phyloP scores from a whole-genome alignment of 1,140 invertebrate genomes.

The Cephus cinctus region DNA sequence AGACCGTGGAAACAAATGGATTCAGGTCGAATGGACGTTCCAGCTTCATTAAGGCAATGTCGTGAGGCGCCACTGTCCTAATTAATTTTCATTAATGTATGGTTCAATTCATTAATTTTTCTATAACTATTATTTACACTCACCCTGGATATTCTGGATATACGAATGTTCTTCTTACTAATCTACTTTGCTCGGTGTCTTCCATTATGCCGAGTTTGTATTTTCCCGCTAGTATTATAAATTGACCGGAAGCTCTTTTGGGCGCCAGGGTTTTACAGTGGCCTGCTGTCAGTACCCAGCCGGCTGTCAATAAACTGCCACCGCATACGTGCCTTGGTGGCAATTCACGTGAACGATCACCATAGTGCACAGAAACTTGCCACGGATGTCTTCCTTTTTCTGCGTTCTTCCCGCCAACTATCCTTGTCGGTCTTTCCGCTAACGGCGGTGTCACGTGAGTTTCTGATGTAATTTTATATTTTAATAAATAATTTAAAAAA shows the following conservation, averaged over 20 bases:
- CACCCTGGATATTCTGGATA: constrained; percentile 40
- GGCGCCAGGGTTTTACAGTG: constrained; percentile 49
- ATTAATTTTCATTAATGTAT: constrained; percentile 2
- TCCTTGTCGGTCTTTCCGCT: constrained; percentile 27
- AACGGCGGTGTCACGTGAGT: too few relatives aligned
- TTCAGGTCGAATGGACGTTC: constrained; percentile 51
- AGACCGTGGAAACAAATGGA: constrained; percentile 45
- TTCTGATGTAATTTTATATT: too few relatives aligned
- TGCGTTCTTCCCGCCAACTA: constrained; percentile 34
- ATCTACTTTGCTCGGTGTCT: constrained; percentile 42
- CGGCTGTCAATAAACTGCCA: constrained; percentile 51
- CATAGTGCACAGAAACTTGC: constrained; percentile 49
- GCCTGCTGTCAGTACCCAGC: constrained; percentile 56
- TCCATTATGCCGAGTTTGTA: constrained; percentile 37
- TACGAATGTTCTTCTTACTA: constrained; percentile 34
- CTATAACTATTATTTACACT: constrained; percentile 4
- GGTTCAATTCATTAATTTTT: too few relatives aligned
- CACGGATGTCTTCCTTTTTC: constrained; percentile 43
- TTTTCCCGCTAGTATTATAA: constrained; percentile 46
- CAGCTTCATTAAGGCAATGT: constrained; percentile 57
- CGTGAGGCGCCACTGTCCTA: constrained; percentile 50
- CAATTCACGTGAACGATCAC: constrained; percentile 17
- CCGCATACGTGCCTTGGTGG: constrained; percentile 52
- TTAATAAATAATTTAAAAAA: too few relatives aligned
- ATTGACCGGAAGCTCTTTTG: constrained; percentile 20